phyloP scores from a whole-genome alignment of 1,140 invertebrate genomes.

The Drosophila murphyi region DNA sequence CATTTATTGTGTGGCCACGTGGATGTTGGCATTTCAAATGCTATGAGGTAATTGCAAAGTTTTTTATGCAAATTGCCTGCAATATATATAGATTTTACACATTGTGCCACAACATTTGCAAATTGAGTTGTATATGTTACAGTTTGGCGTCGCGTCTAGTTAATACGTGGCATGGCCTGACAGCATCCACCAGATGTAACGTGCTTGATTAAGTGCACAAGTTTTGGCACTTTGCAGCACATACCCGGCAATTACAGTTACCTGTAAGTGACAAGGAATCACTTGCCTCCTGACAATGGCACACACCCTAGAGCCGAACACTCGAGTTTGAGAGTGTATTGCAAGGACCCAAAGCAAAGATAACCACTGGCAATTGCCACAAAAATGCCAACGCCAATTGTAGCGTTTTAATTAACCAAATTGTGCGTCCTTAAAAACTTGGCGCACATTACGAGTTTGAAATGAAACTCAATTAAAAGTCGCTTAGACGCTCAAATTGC shows the following conservation, averaged over 20 bases:
- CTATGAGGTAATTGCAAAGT: constrained; percentile 14
- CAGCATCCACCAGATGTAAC: constrained; percentile 2
- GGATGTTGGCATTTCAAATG: constrained; percentile 22
- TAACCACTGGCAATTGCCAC: constrained; percentile 51
- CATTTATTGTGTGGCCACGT: constrained; percentile 31
- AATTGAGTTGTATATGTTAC: constrained; percentile 25
- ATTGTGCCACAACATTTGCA: constrained; percentile 21
- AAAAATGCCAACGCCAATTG: constrained; percentile 76
- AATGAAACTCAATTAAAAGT: constrained; percentile 81
- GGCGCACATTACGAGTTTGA: constrained; percentile 41
- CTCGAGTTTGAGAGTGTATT: neutral
- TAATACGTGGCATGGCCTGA: neutral
- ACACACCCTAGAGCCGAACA: neutral
- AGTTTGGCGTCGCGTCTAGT: constrained; percentile 10
- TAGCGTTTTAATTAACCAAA: constrained; percentile 82
- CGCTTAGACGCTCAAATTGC: constrained; percentile 67
- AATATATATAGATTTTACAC: constrained; percentile 44
- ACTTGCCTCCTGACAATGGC: constrained; percentile 15
- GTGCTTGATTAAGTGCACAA: constrained; percentile 32
- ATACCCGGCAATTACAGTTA: constrained; percentile 53
- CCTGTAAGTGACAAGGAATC: constrained; percentile 21
- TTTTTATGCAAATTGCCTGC: constrained; percentile 49
- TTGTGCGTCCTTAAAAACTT: constrained; percentile 67
- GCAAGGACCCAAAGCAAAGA: constrained; percentile 28
- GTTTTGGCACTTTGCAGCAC: constrained; percentile 40